Conservation (phyloP, 2,797 vertebrate genomes). For the Manis pentadactyla region DNA sequence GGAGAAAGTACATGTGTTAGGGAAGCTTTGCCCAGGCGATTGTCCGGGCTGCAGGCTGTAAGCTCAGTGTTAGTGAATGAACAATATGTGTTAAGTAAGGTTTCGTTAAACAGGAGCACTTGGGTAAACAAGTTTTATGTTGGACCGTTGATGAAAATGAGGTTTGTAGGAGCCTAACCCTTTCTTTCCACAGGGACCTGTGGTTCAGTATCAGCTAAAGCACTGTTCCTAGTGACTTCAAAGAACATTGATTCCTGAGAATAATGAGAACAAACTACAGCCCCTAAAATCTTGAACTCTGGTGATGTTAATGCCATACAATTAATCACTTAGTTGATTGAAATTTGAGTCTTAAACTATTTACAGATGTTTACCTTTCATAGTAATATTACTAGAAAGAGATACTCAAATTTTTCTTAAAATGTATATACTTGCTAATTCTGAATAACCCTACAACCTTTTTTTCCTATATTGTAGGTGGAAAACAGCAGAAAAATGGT, state of each 20-base stretch:
- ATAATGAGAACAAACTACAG: background rate
- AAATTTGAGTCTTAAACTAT: background rate
- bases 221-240: background rate
- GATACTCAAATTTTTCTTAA: background rate
- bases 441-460: conserved; percentile 21
- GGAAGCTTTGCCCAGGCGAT: background rate
- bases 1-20: background rate
- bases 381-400: conserved; percentile 38
- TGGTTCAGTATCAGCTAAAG: background rate
- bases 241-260: background rate
- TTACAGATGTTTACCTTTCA: conserved; percentile 12
- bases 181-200: background rate
- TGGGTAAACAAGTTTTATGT: background rate
- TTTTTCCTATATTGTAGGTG: conserved; percentile 88
- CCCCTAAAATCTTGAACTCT: background rate
- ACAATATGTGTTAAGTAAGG: fast-evolving
- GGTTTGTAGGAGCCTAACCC: background rate
- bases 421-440: conserved; percentile 33
- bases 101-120: background rate
- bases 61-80: background rate
- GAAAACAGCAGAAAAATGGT: conserved; percentile 98
- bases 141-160: background rate
- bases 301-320: background rate
- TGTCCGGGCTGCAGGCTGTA: background rate
- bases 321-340: background rate